phyloP scores from a whole-genome alignment of 2,888 invertebrate species.

The Metopia argyrocephala region DNA sequence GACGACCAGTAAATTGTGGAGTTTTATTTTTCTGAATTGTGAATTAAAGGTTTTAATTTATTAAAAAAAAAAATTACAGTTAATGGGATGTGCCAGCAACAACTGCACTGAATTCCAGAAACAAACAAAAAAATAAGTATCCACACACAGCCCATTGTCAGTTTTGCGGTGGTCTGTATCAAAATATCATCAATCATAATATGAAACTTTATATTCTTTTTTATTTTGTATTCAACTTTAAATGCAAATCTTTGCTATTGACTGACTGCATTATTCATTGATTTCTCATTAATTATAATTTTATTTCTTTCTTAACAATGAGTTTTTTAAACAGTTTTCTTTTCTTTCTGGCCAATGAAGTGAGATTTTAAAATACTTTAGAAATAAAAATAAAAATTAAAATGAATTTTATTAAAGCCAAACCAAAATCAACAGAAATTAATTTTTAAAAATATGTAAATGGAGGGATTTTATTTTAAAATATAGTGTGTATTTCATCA shows the following conservation, averaged over 20 bases:
- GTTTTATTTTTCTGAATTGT: not conserved
- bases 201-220: not conserved
- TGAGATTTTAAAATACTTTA: conserved; percentile 8
- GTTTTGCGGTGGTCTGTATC: conserved; percentile 54
- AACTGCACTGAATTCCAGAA: conserved; percentile 27
- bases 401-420: conserved; percentile 36
- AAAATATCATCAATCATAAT: conserved; percentile 62
- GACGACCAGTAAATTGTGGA: conserved; percentile 15
- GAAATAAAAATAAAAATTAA: conserved; percentile 1
- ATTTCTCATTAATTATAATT: conserved; percentile 75
- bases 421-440: no score
- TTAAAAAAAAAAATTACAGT: conserved; percentile 48
- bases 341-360: not conserved
- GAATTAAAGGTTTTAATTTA: not conserved
- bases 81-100: conserved; percentile 43
- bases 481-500: no score
- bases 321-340: conserved; percentile 2
- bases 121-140: not conserved
- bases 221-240: conserved; percentile 42
- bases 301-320: not conserved
- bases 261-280: conserved; percentile 76
- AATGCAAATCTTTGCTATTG: conserved; percentile 67
- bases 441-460: no score
- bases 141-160: conserved; percentile 45
- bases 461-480: no score